Evolutionary conservation across 2,888 invertebrate genomes (phyloP), one percentile per base, ranked within the genome.

Genomic region (Platycnemis pennipes): DNA sequence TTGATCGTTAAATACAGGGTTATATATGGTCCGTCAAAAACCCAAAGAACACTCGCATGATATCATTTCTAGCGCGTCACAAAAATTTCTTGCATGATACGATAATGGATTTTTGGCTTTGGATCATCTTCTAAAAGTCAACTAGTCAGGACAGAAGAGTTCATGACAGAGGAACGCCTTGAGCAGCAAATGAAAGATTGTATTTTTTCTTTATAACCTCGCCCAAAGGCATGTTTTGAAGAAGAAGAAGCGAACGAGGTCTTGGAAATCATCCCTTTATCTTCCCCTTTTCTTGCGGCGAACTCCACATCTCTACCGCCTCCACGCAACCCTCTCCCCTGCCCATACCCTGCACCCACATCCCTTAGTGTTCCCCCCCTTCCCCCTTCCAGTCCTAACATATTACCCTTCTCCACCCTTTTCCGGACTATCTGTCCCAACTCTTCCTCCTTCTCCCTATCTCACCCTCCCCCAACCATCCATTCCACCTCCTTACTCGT

Each of bases 51-150:
- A n/a, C n/a, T n/a, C n/a, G n/a, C n/a, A n/a, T n/a, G 49, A 8
- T 49, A 49, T 49, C 13, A 49, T 8, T 13, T 49, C 8, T 13
- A 49, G 5, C 13, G 49, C 49, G 5, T 49, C 49, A 49, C 5
- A 49, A 2, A 77, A 77, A n/a, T 22, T 63, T 26, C 69, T n/a
- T 7, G 11, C 69, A 3, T 2, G 31, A 77, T 77, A 8, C 69
- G 69, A 31, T 77, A 11, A 77, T 37, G 46, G 26, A n/a, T 26
- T 26, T 26, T 2, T 7, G 22, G 87, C 42, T 19, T 22, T 44
- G 87, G 87, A 87, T 87, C 87, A 44, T 37, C 45, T 87, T 87
- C 69, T 26, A 46, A 87, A 87, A 44, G 87, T 5, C 87, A 87
- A 44, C 87, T 22, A 87, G 87, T 87, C 87, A 26, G 44, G 44